A percentile compares a stretch with the other conserved stretches of the same genome.
phyloP scores from a whole-genome alignment of 2,888 invertebrate species.

The Eristalis intricaria region DNA sequence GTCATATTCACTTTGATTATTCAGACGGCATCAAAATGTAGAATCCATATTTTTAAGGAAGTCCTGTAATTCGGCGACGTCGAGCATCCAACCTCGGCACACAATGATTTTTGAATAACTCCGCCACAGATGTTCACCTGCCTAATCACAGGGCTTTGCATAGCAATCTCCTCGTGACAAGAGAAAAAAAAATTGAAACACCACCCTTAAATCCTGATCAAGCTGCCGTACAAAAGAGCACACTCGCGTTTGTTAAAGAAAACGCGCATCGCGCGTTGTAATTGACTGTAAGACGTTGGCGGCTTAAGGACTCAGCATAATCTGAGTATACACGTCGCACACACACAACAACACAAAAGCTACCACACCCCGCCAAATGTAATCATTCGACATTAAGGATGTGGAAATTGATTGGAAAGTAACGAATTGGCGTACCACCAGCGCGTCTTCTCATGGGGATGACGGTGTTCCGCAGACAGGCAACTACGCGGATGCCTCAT shows the following conservation, averaged over 20 bases:
- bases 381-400: slow-evolving; percentile 65
- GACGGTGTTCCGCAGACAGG: slow-evolving; percentile 23
- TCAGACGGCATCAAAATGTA: no score
- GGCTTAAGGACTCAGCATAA: slow-evolving; percentile 65
- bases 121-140: neutral
- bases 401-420: slow-evolving; percentile 69
- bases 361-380: slow-evolving; percentile 42
- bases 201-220: slow-evolving; percentile 5
- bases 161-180: neutral
- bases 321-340: slow-evolving; percentile 17
- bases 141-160: neutral
- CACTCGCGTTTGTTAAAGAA: slow-evolving; percentile 20
- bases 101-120: neutral
- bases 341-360: slow-evolving; percentile 21
- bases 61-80: neutral
- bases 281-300: slow-evolving; percentile 65
- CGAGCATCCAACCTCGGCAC: neutral
- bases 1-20: no score
- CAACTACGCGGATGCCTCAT: slow-evolving; percentile 62
- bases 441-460: slow-evolving; percentile 34
- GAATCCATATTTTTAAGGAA: neutral
- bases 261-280: slow-evolving; percentile 47
- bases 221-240: slow-evolving; percentile 9
- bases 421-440: slow-evolving; percentile 52
- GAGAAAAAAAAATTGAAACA: neutral